Conservation (phyloP, 2,888 invertebrate species). For the Uloborus plumipes region DNA sequence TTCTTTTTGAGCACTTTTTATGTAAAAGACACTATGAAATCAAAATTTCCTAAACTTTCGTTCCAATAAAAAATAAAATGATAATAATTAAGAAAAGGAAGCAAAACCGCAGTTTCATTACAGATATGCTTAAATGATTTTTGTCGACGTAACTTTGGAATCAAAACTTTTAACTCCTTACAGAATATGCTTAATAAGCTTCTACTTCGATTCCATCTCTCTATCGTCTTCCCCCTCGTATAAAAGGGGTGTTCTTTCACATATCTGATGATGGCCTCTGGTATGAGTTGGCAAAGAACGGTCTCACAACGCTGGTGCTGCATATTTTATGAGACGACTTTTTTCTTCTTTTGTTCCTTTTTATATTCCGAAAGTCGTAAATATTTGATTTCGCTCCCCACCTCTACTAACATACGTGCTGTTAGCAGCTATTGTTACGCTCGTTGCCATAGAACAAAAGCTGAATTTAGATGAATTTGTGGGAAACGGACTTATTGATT, state of each 20-base stretch:
- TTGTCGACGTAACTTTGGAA: too few relatives aligned
- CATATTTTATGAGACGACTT: constrained; percentile 50
- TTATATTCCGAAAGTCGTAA: constrained; percentile 37
- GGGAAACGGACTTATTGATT: too few relatives aligned
- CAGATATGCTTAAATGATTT: too few relatives aligned
- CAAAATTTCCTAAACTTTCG: too few relatives aligned
- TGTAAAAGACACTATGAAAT: too few relatives aligned
- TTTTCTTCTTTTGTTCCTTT: constrained; percentile 8
- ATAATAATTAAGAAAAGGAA: too few relatives aligned
- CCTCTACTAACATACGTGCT: constrained; percentile 2
- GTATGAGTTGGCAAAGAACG: constrained; percentile 22
- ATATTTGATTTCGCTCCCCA: constrained; percentile 44
- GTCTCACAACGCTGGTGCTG: constrained; percentile 30
- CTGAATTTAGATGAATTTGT: too few relatives aligned
- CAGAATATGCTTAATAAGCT: not conserved
- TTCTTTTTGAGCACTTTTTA: too few relatives aligned
- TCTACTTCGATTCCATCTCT: constrained; percentile 10
- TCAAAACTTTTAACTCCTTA: too few relatives aligned
- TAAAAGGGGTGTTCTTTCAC: too few relatives aligned
- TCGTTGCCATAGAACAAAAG: constrained; percentile 25
- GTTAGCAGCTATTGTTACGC: constrained; percentile 54
- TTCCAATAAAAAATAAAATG: too few relatives aligned
- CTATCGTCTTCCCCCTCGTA: not conserved
- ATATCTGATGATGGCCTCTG: not conserved
- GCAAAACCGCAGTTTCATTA: too few relatives aligned